These are phyloP conservation scores for Galeruca laticollis DNA, from an alignment of 2,888 invertebrate species.

Conservation along the genomic window DNA sequence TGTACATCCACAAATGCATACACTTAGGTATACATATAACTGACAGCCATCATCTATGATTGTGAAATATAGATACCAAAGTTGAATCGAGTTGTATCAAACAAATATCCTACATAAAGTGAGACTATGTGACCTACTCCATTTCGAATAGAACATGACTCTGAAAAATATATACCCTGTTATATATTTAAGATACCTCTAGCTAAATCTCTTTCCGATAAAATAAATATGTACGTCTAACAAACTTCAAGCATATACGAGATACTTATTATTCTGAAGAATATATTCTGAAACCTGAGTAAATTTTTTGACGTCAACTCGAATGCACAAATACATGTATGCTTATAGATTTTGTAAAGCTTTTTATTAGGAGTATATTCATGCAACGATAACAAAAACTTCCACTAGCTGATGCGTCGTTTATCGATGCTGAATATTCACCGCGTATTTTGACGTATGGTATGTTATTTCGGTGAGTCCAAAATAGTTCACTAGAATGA, in stretches of 20 bases:
- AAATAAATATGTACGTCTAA: constrained; percentile 21
- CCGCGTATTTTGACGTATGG: too few relatives aligned
- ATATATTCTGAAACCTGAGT: not conserved
- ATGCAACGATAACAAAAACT: too few relatives aligned
- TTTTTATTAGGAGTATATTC: not conserved
- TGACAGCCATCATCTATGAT: not conserved
- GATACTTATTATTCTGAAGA: not conserved
- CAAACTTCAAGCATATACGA: not conserved
- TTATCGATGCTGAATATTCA: too few relatives aligned
- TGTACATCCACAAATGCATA: too few relatives aligned
- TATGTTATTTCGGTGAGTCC: too few relatives aligned
- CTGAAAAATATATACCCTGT: constrained; percentile 8
- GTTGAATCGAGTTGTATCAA: constrained; percentile 1
- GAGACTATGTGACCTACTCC: constrained; percentile 12
- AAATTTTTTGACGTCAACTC: not conserved
- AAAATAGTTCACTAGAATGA: too few relatives aligned
- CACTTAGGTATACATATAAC: not conserved
- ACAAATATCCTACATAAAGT: constrained; percentile 11
- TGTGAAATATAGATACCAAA: constrained; percentile 9
- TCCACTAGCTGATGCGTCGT: too few relatives aligned
- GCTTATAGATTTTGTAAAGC: not conserved
- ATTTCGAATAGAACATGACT: constrained; percentile 10
- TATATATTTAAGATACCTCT: constrained; percentile 21
- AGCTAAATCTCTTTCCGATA: constrained; percentile 31
- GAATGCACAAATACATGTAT: not conserved